Base-by-base conservation (phyloP, 2,113 vertebrate genomes). In the Acanthisitta chloris region DNA sequence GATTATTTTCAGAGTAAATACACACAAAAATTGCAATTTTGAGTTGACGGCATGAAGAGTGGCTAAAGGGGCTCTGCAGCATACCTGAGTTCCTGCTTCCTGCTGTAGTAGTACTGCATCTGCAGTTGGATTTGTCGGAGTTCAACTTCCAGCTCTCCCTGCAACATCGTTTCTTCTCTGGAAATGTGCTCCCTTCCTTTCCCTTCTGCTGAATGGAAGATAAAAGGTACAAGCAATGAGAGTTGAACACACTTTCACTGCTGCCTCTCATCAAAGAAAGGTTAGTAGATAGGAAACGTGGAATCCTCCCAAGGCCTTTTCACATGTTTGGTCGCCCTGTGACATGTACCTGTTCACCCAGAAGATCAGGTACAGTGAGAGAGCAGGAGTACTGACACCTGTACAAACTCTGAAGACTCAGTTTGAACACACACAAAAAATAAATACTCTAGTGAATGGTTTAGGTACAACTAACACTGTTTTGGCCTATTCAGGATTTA, bases 81-180 rank as follows among this genome's bases (percentile, higher is more conserved):
- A 43, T 96, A 99, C 99, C 94, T 90, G n/a, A 99, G 98, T 92
- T 98, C 98, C 91, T 98, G 98, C 95, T 98, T 98, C 76, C 97
- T 98, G 84, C 97, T 97, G 82, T 98, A 98, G 96, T 98, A 99
- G 81, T 95, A 96, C 76, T 97, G 98, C 98, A 99, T 97, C 71
- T 98, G 98, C 92, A 96, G 94, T 81, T 97, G 97, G 82, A 99
- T 99, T 57, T 77, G 92, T 34, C 58, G 95, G 17, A 99, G 98
- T 88, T 99, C 99, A 20, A 52, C 95, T 49, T 97, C 98, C 58
- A 99, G 94, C 61, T 64, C 88, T n/a, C 64, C 97, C 70, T 87
- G 71, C 45, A 96, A 76, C 55, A 95, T 62, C 3, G 4, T 10
- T 81, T 86, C 62, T 74, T 82, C 78, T 54, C 49, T 71, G 45